These are phyloP conservation scores for Plusia festucae DNA, from an alignment of 2,888 invertebrate genomes.

Conservation along the genomic window DNA sequence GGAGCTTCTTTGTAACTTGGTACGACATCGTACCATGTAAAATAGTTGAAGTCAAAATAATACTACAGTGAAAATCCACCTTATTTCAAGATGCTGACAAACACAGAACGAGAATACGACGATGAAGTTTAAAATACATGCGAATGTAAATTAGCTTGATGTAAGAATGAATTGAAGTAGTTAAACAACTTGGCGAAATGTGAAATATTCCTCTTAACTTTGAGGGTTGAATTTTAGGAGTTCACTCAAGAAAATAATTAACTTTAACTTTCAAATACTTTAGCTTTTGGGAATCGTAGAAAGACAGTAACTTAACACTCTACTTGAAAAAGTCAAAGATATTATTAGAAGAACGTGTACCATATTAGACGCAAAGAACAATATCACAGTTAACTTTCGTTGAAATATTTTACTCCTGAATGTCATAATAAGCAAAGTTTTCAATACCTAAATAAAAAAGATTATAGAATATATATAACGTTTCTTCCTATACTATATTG, in stretches of 20 bases:
- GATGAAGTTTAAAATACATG: slow-evolving; percentile 23
- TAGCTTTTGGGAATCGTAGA: neutral
- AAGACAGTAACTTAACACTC: too few species aligned
- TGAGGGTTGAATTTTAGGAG: slow-evolving; percentile 25
- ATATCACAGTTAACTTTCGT: too few species aligned
- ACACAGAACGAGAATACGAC: slow-evolving; percentile 5
- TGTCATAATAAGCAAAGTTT: too few species aligned
- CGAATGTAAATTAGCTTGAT: slow-evolving; percentile 47
- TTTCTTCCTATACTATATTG: too few species aligned
- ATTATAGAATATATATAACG: too few species aligned
- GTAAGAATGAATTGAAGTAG: slow-evolving; percentile 36
- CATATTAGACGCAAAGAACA: too few species aligned
- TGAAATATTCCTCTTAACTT: slow-evolving; percentile 16
- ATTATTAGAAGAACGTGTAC: too few species aligned
- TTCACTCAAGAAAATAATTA: neutral
- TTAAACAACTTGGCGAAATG: slow-evolving; percentile 21
- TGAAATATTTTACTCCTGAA: too few species aligned
- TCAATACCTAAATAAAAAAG: too few species aligned
- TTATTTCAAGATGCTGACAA: slow-evolving; percentile 7
- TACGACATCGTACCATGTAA: too few species aligned
- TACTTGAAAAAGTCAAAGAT: too few species aligned
- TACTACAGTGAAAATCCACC: neutral
- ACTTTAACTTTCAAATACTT: neutral
- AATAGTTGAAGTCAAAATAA: neutral
- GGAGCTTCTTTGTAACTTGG: too few species aligned